Percentiles rank a stretch among this genome's conserved stretches.
These are phyloP conservation scores for Leuciscus idus DNA, from an alignment of 2,113 vertebrate species.

Conservation along the genomic window DNA sequence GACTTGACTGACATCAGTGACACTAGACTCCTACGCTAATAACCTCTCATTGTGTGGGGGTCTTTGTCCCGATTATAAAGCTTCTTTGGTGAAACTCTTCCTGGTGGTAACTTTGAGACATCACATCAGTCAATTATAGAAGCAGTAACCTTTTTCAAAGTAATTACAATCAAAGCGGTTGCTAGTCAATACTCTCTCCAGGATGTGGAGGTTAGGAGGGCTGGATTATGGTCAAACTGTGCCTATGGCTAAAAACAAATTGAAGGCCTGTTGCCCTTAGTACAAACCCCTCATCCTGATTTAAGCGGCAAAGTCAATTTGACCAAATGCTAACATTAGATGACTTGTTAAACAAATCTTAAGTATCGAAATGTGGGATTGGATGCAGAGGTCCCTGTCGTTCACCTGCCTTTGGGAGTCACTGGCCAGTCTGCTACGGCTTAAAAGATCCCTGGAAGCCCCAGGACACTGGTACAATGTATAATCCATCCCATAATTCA, in stretches of 20 bases:
- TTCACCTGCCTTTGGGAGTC: neutral
- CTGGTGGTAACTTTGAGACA: slow-evolving; percentile 21
- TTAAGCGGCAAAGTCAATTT: neutral
- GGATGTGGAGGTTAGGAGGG: neutral
- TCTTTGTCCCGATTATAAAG: slow-evolving; percentile 58
- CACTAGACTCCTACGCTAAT: slow-evolving; percentile 73
- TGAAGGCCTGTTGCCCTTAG: neutral
- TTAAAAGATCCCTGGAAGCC: neutral
- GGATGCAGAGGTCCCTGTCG: neutral
- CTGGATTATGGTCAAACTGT: neutral
- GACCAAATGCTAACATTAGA: neutral
- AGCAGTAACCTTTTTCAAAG: neutral
- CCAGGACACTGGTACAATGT: neutral
- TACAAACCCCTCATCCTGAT: neutral
- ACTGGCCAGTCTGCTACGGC: neutral
- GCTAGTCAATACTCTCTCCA: neutral
- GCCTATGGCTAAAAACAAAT: neutral
- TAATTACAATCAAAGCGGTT: neutral
- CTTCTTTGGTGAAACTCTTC: slow-evolving; percentile 56
- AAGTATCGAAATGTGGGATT: neutral
- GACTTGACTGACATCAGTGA: slow-evolving; percentile 74
- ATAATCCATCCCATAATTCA: neutral
- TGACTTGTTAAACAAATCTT: neutral
- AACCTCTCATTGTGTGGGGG: slow-evolving; percentile 67
- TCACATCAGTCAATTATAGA: slow-evolving; percentile 3